Base-by-base conservation (phyloP, 2,113 vertebrate genomes). In the Chitala chitala region DNA sequence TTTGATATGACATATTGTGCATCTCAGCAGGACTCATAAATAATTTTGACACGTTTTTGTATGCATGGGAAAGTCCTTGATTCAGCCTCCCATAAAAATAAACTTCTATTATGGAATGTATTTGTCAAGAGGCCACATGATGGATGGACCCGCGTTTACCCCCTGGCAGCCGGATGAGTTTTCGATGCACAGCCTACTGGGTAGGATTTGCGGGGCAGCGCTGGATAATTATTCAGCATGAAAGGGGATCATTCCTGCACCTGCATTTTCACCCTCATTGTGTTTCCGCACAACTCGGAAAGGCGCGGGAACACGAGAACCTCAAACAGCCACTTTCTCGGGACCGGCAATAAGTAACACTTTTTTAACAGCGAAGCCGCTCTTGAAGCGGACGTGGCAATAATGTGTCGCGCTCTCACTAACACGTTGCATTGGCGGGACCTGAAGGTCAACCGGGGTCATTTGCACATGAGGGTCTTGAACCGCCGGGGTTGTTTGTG, bases 101-200 rank as follows among this genome's bases (percentile, higher is more conserved):
- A 98, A 99, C 96, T 98, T 98, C 96, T 98, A 99, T 99, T 99
- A 99, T 99, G 95, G 96, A 97, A 99, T 96, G 95, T 98, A 98
- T 98, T 99, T 99, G 97, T 99, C 97, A 98, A 98, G 95, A 94
- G 94, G 93, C 90, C 92, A 89, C 77, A 90, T 98, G 97, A 99
- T 99, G 96, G 96, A 99, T 99, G 96, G 95, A 91, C 91, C 94
- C 86, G 91, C 90, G 89, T 95, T 96, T 96, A 94, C 94, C 94
- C 94, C 89, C 90, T 96, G 97, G 96, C 97, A 98, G 95, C 92
- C 94, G 90, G 94, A 95, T 93, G 94, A 92, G 96, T 92, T 92
- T 91, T 90, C 93, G 93, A 95, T 92, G 90, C 92, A 92, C 90
- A 92, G 93, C 92, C 92, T 94, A 92, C 92, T 93, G 89, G 91